Evolutionary conservation across 1,140 invertebrate species (phyloP).

Genomic region (Cotesia vestalis): DNA sequence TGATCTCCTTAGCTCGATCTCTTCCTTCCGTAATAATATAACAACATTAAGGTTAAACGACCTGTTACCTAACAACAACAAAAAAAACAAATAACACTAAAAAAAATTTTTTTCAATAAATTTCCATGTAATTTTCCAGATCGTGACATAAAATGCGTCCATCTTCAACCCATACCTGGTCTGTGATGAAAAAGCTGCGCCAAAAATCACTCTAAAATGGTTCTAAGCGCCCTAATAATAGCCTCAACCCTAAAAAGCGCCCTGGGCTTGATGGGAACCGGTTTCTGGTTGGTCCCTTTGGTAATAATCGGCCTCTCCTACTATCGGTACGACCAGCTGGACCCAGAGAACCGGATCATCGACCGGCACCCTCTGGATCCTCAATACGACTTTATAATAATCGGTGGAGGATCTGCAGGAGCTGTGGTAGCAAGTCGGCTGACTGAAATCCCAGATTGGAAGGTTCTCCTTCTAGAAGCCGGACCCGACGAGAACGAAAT

Average conservation of each 20-base stretch:
- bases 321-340: slow-evolving; percentile 81
- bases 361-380: slow-evolving; percentile 67
- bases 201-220: slow-evolving; percentile 66
- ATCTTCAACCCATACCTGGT: not conserved
- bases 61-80: not conserved
- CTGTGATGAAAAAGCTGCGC: slow-evolving; percentile 25
- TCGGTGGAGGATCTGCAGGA: slow-evolving; percentile 93
- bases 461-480: slow-evolving; percentile 87
- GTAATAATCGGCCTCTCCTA: slow-evolving; percentile 83
- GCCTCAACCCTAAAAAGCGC: slow-evolving; percentile 79
- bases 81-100: not conserved
- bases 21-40: too few species aligned
- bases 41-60: not conserved
- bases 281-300: slow-evolving; percentile 83
- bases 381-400: slow-evolving; percentile 86
- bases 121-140: not conserved
- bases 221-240: slow-evolving; percentile 75
- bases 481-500: slow-evolving; percentile 93
- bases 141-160: slow-evolving; percentile 6
- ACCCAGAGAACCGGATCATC: slow-evolving; percentile 78
- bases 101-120: too few species aligned
- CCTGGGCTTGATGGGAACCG: slow-evolving; percentile 75
- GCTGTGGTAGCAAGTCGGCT: slow-evolving; percentile 91
- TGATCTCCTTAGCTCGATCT: not conserved
- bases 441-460: slow-evolving; percentile 83